Conservation (phyloP, 2,113 vertebrate species). For the Caranx melampygus region DNA sequence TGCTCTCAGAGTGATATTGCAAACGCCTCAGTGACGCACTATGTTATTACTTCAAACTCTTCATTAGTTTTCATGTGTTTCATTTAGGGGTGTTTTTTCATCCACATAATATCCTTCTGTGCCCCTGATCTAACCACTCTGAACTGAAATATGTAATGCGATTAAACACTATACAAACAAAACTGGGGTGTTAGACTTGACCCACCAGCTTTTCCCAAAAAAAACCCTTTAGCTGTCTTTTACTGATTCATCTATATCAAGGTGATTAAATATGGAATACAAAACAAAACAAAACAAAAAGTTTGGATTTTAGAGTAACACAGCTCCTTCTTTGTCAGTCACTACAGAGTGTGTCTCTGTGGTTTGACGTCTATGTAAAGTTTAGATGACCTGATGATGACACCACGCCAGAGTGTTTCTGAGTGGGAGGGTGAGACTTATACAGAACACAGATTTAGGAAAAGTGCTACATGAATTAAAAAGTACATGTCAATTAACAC, state of each 20-base stretch:
- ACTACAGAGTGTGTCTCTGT: background rate
- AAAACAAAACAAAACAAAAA: background rate
- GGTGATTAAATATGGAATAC: slow-evolving; percentile 24
- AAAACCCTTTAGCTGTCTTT: background rate
- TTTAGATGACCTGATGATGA: slow-evolving; percentile 40
- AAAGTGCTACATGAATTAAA: background rate
- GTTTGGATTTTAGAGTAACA: background rate
- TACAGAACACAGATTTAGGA: slow-evolving; percentile 15
- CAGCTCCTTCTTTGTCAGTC: slow-evolving; percentile 27
- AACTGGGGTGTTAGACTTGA: slow-evolving; percentile 30
- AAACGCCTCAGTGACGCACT: slow-evolving; percentile 54
- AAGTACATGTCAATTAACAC: background rate
- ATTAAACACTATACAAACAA: slow-evolving; percentile 51
- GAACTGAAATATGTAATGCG: slow-evolving; percentile 37
- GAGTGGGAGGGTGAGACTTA: background rate
- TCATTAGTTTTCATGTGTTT: slow-evolving; percentile 67
- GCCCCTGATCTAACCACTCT: slow-evolving; percentile 11
- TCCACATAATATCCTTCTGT: slow-evolving; percentile 21
- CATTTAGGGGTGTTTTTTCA: slow-evolving; percentile 59
- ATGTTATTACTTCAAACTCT: slow-evolving; percentile 49
- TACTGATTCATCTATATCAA: slow-evolving; percentile 17
- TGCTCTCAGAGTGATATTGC: slow-evolving; percentile 40
- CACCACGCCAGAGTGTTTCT: background rate
- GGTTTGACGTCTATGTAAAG: slow-evolving; percentile 30
- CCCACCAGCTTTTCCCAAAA: slow-evolving; percentile 24